phyloP scores from a whole-genome alignment of 2,113 vertebrate species.

The Percopsis transmontana region DNA sequence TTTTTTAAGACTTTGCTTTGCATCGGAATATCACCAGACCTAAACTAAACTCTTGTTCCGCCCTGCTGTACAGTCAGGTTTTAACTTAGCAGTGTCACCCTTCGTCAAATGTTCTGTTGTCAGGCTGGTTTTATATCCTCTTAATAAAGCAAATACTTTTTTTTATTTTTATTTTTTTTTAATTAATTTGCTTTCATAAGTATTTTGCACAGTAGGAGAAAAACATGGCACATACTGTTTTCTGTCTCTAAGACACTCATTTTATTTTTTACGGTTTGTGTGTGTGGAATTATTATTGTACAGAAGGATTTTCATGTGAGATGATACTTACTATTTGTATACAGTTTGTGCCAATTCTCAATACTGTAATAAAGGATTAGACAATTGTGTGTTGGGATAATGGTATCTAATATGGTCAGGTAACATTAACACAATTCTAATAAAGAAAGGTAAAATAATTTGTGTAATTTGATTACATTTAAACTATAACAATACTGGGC shows the following conservation, averaged over 20 bases:
- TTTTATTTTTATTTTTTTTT: slow-evolving; percentile 6
- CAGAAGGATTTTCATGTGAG: slow-evolving; percentile 41
- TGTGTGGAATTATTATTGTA: slow-evolving; percentile 52
- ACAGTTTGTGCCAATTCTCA: slow-evolving; percentile 72
- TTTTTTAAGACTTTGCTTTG: slow-evolving; percentile 11
- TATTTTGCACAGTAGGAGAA: slow-evolving; percentile 33
- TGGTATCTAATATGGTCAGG: slow-evolving; percentile 54
- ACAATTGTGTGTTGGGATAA: slow-evolving; percentile 52
- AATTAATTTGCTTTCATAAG: no score
- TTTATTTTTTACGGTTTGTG: slow-evolving; percentile 46
- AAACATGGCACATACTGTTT: not conserved
- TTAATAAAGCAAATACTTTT: slow-evolving; percentile 1
- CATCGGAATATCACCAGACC: not conserved
- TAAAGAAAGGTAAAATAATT: slow-evolving; percentile 59
- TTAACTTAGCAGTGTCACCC: slow-evolving; percentile 6
- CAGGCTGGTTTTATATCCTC: slow-evolving; percentile 11
- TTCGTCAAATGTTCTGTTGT: not conserved
- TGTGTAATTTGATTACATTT: not conserved
- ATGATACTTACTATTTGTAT: slow-evolving; percentile 57
- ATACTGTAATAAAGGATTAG: slow-evolving; percentile 50
- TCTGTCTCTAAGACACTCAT: not conserved
- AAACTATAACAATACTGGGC: no score
- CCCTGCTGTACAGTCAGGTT: slow-evolving; percentile 1
- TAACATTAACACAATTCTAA: slow-evolving; percentile 64
- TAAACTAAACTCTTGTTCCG: not conserved